phyloP scores from a whole-genome alignment of 2,797 vertebrate genomes.

The Meda fulgida region DNA sequence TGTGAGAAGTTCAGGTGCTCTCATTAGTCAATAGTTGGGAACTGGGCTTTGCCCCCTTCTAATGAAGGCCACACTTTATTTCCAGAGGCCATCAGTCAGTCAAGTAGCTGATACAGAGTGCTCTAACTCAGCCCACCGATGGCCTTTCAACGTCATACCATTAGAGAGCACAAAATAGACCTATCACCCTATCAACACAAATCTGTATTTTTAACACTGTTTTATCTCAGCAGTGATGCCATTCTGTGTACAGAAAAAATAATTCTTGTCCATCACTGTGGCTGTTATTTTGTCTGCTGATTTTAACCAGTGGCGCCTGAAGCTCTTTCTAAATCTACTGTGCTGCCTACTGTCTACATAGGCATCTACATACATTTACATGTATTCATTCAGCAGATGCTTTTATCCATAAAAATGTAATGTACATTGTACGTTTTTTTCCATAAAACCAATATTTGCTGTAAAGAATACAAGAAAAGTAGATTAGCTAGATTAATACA shows the following conservation, averaged over 20 bases:
- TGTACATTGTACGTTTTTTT: not conserved
- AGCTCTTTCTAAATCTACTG: not conserved
- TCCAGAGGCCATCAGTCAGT: conserved; percentile 34
- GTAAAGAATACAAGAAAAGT: not conserved
- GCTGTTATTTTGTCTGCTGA: not conserved
- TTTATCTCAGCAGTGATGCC: conserved; percentile 1
- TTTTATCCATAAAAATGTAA: not conserved
- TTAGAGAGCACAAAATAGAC: conserved; percentile 22
- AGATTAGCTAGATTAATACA: not conserved
- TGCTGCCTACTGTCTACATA: not conserved
- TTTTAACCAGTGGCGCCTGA: not conserved
- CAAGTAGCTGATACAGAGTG: conserved; percentile 17
- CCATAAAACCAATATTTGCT: not conserved
- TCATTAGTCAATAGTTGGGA: conserved; percentile 62
- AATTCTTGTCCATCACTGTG: not conserved
- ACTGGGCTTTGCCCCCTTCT: conserved; percentile 25
- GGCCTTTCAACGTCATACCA: conserved; percentile 34
- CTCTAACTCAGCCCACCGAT: conserved; percentile 22
- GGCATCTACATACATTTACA: not conserved
- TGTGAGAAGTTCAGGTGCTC: conserved; percentile 35
- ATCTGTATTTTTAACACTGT: conserved; percentile 16
- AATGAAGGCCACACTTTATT: conserved; percentile 37
- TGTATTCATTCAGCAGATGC: not conserved
- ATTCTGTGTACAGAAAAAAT: conserved; percentile 1
- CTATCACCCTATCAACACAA: conserved; percentile 6